Conservation (phyloP, 2,113 vertebrate species). For the Rhodinocichla rosea region DNA sequence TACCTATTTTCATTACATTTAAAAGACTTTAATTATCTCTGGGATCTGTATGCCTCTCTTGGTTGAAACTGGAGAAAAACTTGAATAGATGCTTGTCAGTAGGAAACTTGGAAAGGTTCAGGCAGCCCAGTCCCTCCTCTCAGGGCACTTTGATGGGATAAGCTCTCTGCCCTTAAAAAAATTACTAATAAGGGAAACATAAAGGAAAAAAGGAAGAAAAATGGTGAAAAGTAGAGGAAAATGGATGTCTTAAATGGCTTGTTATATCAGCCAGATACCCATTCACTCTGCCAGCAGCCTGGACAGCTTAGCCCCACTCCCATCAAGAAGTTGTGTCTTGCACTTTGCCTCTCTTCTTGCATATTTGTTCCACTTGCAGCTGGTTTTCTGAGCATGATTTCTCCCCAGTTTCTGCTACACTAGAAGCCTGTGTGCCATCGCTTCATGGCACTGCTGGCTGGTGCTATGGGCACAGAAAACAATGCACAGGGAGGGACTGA, state of each 20-base stretch:
- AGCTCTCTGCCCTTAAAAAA: not conserved
- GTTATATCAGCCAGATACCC: not conserved
- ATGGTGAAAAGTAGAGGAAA: not conserved
- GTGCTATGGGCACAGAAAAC: not conserved
- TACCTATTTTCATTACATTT: not conserved
- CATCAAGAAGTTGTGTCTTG: not conserved
- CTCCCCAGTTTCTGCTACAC: not conserved
- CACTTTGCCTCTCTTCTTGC: not conserved
- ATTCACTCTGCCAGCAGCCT: not conserved
- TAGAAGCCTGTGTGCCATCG: not conserved
- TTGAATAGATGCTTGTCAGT: not conserved
- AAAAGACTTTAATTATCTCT: not conserved
- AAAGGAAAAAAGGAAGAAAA: not conserved
- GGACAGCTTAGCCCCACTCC: not conserved
- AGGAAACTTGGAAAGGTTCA: not conserved
- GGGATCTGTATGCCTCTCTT: not conserved
- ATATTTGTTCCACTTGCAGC: not conserved
- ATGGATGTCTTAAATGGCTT: not conserved
- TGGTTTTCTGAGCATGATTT: not conserved
- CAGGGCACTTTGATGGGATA: not conserved
- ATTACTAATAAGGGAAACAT: not conserved
- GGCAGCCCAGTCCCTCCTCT: not conserved
- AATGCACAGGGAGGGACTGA: not conserved
- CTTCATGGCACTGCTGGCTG: not conserved
- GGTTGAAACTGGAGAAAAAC: not conserved